phyloP scores from a whole-genome alignment of 2,797 vertebrate species.

The Limosa lapponica region DNA sequence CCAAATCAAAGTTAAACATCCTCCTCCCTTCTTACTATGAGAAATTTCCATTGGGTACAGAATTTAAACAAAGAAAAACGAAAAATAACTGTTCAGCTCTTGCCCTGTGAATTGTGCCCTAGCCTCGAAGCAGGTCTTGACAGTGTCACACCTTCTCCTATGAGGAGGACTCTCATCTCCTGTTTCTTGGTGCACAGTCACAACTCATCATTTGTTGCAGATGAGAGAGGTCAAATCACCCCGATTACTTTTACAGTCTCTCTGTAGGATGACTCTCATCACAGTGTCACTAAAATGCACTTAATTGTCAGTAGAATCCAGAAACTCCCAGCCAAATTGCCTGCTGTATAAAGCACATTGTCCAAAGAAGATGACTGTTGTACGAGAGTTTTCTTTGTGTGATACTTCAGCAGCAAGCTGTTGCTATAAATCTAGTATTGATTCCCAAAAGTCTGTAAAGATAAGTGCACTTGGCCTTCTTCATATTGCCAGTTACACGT shows the following conservation, averaged over 20 bases:
- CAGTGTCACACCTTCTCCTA: neutral
- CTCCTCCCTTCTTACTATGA: neutral
- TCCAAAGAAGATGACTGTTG: neutral
- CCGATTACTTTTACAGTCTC: neutral
- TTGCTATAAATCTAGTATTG: neutral
- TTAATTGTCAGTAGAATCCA: neutral
- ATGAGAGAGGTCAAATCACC: constrained; percentile 7
- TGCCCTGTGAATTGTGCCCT: neutral
- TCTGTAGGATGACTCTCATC: neutral
- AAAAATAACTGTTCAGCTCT: neutral
- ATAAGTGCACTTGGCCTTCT: neutral
- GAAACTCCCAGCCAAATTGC: neutral
- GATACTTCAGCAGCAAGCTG: neutral
- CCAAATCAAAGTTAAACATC: constrained; percentile 35
- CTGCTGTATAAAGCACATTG: neutral
- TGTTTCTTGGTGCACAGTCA: neutral
- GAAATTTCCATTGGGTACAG: constrained; percentile 1
- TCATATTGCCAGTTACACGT: neutral
- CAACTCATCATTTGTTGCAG: neutral
- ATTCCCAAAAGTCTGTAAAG: neutral
- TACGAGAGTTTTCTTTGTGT: neutral
- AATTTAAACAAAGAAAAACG: constrained; percentile 23
- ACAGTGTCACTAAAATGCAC: neutral
- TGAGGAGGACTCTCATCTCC: neutral
- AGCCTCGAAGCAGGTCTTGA: neutral